Conservation (phyloP, 1,140 invertebrate species). For the Hetaerina americana region DNA sequence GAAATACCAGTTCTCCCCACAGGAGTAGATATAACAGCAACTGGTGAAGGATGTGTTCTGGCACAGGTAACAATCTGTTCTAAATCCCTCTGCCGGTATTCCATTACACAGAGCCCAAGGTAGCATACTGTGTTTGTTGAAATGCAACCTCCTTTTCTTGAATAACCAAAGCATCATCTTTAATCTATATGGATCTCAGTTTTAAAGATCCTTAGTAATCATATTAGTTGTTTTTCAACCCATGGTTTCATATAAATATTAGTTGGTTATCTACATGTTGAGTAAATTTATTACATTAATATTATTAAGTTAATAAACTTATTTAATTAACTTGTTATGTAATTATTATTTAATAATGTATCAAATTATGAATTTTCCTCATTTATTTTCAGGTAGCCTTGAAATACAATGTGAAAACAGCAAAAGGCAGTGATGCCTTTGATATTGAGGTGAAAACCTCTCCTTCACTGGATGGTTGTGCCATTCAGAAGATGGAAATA, state of each 20-base stretch:
- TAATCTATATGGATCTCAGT: no score
- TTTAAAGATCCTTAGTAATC: no score
- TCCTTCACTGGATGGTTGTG: constrained; percentile 26
- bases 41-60: constrained; percentile 45
- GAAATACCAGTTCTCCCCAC: constrained; percentile 33
- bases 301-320: no score
- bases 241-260: background rate
- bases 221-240: no score
- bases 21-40: constrained; percentile 31
- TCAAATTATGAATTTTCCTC: background rate
- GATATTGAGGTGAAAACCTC: constrained; percentile 25
- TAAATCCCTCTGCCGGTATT: no score
- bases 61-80: constrained; percentile 35
- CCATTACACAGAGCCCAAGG: no score
- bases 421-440: constrained; percentile 31
- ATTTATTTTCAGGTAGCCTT: constrained; percentile 33
- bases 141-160: no score
- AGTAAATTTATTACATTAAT: no score
- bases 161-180: no score
- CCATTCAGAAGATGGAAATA: constrained; percentile 27
- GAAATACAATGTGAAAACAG: constrained; percentile 33
- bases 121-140: no score
- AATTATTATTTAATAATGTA: no score
- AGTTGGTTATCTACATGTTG: background rate
- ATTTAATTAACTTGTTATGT: no score